phyloP scores from a whole-genome alignment of 2,797 vertebrate genomes.

The Tokudaia muenninki region DNA sequence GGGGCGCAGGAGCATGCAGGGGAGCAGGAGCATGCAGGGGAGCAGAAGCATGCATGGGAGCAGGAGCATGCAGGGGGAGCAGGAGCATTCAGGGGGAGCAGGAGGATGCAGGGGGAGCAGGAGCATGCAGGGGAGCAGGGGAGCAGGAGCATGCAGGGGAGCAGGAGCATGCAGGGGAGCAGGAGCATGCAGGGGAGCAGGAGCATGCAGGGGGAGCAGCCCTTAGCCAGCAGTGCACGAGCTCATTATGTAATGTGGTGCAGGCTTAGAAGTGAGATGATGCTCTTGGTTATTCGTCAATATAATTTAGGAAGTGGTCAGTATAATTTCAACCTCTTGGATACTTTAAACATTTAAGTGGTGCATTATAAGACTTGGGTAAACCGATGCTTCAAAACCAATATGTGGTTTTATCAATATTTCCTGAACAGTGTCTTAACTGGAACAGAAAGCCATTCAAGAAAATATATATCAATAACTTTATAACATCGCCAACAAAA shows the following conservation, averaged over 20 bases:
- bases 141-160: no score
- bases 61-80: no score
- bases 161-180: no score
- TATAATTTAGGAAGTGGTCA: conserved; percentile 66
- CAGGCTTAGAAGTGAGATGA: conserved; percentile 59
- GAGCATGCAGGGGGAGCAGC: not conserved
- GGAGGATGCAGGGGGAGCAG: no score
- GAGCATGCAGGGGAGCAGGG: no score
- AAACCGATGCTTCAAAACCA: conserved; percentile 51
- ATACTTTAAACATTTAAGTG: conserved; percentile 59
- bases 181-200: not conserved
- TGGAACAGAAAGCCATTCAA: conserved; percentile 54
- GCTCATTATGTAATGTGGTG: conserved; percentile 48
- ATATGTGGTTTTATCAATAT: conserved; percentile 59
- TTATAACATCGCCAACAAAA: not conserved
- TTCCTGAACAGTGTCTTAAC: conserved; percentile 55
- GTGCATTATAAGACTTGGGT: conserved; percentile 43
- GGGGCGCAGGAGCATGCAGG: no score
- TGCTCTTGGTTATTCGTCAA: conserved; percentile 55
- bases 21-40: no score
- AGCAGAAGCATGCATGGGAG: no score
- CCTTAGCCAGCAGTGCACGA: conserved; percentile 17
- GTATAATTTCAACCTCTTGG: conserved; percentile 68
- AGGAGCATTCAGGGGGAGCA: no score
- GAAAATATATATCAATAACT: conserved; percentile 8